phyloP scores from a whole-genome alignment of 2,888 invertebrate species.

The Trypoxylon attenuatum region DNA sequence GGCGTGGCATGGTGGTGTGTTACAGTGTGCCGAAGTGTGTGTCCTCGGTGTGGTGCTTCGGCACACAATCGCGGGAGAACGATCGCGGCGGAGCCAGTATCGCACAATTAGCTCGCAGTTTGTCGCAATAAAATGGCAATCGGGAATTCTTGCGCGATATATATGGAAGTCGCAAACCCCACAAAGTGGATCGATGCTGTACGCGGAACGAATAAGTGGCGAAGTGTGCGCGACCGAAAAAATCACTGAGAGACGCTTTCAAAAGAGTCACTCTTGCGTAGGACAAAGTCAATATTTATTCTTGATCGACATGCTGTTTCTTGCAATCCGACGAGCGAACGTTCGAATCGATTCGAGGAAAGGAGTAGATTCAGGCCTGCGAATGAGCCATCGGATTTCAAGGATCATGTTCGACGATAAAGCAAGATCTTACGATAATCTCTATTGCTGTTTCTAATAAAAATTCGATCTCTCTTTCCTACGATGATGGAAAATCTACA shows the following conservation, averaged over 20 bases:
- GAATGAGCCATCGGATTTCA: too few relatives aligned
- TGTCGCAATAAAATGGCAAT: neutral
- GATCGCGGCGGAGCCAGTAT: too few relatives aligned
- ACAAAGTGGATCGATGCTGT: neutral
- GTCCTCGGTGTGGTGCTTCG: too few relatives aligned
- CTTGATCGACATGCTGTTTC: neutral
- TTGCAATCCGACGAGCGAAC: neutral
- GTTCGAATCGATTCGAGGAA: neutral
- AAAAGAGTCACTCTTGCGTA: neutral
- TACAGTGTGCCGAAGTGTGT: too few relatives aligned
- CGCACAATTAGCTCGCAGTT: neutral
- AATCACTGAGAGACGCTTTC: neutral
- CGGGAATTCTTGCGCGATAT: neutral
- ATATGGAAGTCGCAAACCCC: neutral
- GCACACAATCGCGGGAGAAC: too few relatives aligned
- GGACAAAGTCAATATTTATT: neutral
- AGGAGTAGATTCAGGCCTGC: neutral
- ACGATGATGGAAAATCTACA: constrained; percentile 18
- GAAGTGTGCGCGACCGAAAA: neutral
- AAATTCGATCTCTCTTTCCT: neutral
- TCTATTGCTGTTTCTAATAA: neutral
- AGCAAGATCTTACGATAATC: too few relatives aligned
- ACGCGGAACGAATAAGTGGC: neutral
- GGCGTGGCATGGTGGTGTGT: too few relatives aligned
- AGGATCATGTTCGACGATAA: too few relatives aligned